These are phyloP conservation scores for Petrocephalus sullivani DNA, from an alignment of 2,797 vertebrate genomes.

Conservation along the genomic window DNA sequence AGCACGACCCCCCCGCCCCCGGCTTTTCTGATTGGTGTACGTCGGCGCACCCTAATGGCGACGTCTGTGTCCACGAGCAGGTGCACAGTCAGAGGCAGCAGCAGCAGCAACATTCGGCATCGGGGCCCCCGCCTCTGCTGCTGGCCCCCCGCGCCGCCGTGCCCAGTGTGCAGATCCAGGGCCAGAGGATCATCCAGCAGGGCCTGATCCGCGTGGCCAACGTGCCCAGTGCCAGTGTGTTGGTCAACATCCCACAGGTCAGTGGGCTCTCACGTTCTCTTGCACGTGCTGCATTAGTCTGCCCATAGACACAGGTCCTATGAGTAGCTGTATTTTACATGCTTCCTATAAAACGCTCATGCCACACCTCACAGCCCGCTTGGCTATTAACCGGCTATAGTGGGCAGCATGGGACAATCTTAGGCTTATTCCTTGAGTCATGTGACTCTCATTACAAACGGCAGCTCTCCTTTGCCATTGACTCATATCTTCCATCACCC, in stretches of 20 bases:
- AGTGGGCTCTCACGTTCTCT: not conserved
- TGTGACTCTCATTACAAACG: not conserved
- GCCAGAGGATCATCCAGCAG: constrained; percentile 77
- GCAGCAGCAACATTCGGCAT: constrained; percentile 83
- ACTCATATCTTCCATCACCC: not conserved
- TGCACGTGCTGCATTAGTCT: not conserved
- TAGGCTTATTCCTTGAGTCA: not conserved
- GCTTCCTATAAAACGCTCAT: not conserved
- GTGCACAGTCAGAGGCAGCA: constrained; percentile 80
- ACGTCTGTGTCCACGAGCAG: constrained; percentile 66
- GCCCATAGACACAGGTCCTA: not conserved
- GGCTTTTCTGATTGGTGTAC: constrained; percentile 24
- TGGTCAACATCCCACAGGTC: constrained; percentile 79
- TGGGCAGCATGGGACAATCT: not conserved
- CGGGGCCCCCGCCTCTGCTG: constrained; percentile 79
- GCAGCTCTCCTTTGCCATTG: not conserved
- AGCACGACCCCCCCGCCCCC: constrained; percentile 22
- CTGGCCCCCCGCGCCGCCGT: constrained; percentile 75
- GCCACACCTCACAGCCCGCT: not conserved
- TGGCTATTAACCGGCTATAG: not conserved
- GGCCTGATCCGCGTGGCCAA: constrained; percentile 81
- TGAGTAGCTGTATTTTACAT: not conserved
- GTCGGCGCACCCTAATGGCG: not conserved
- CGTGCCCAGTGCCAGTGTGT: constrained; percentile 67
- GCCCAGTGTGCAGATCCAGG: constrained; percentile 70